These are phyloP conservation scores for Trematomus loennbergii DNA, from an alignment of 2,113 vertebrate species.

Conservation along the genomic window DNA sequence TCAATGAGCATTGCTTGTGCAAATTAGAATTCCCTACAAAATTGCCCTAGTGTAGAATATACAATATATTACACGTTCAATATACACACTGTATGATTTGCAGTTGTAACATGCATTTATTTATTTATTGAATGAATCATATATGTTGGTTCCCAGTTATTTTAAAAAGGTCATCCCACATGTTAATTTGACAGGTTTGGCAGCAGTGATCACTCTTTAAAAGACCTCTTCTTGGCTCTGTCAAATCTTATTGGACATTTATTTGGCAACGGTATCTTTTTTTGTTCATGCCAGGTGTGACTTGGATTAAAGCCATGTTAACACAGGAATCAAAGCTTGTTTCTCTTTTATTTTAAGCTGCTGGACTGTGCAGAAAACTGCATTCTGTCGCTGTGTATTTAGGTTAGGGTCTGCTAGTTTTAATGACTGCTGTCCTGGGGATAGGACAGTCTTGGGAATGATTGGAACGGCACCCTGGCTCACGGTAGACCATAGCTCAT, in stretches of 20 bases:
- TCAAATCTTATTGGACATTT: constrained; percentile 37
- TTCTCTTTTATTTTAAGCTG: constrained; percentile 33
- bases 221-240: constrained; percentile 25
- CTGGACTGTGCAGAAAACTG: constrained; percentile 50
- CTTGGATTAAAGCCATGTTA: constrained; percentile 23
- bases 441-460: constrained; percentile 44
- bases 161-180: constrained; percentile 4
- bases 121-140: background rate
- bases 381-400: constrained; percentile 71
- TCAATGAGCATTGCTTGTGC: constrained; percentile 4
- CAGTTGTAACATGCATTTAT: background rate
- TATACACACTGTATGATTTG: background rate
- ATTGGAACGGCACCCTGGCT: constrained; percentile 32
- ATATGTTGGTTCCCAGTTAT: constrained; percentile 9
- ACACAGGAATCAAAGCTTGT: constrained; percentile 16
- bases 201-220: constrained; percentile 35
- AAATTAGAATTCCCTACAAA: constrained; percentile 14
- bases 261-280: constrained; percentile 23
- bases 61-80: background rate
- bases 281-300: constrained; percentile 38
- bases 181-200: constrained; percentile 46
- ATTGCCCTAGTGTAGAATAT: background rate
- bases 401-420: constrained; percentile 77
- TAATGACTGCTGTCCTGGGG: constrained; percentile 62
- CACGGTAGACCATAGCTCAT: constrained; percentile 47